Evolutionary conservation across 1,140 invertebrate genomes (phyloP).

Genomic region (Idris sp.): DNA sequence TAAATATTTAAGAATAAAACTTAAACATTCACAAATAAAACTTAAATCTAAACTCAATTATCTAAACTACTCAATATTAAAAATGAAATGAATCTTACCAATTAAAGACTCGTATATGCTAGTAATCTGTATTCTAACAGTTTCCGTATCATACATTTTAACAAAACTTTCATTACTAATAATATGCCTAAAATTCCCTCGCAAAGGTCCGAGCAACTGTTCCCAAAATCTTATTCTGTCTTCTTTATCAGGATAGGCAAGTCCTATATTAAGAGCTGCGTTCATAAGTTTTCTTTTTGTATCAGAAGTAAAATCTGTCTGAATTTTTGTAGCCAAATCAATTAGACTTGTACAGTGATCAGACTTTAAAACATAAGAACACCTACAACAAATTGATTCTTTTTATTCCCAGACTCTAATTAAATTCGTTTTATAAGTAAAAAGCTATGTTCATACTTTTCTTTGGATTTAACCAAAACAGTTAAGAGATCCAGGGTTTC

Average conservation of each 20-base stretch:
- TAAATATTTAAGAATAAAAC: neutral
- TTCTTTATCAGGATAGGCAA: slow-evolving; percentile 71
- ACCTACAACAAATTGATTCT: slow-evolving; percentile 61
- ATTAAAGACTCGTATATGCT: slow-evolving; percentile 83
- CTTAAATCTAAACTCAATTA: no score
- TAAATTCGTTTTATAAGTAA: neutral
- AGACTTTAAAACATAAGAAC: slow-evolving; percentile 66
- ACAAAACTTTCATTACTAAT: slow-evolving; percentile 80
- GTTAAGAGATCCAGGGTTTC: slow-evolving; percentile 81
- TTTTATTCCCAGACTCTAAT: neutral
- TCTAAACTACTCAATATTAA: no score
- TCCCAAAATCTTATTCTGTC: slow-evolving; percentile 76
- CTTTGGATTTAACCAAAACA: slow-evolving; percentile 79
- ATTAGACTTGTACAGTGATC: slow-evolving; percentile 71
- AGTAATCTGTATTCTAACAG: slow-evolving; percentile 80
- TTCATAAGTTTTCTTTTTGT: slow-evolving; percentile 79
- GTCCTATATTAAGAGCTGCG: slow-evolving; percentile 78
- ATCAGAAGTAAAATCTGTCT: slow-evolving; percentile 75
- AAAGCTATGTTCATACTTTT: slow-evolving; percentile 78
- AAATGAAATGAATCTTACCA: slow-evolving; percentile 69
- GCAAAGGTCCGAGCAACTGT: slow-evolving; percentile 81
- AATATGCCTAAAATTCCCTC: slow-evolving; percentile 80
- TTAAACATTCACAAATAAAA: no score
- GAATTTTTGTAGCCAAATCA: slow-evolving; percentile 75
- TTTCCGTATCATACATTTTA: slow-evolving; percentile 79